phyloP scores from a whole-genome alignment of 2,113 vertebrate species.

The Rattus rattus region DNA sequence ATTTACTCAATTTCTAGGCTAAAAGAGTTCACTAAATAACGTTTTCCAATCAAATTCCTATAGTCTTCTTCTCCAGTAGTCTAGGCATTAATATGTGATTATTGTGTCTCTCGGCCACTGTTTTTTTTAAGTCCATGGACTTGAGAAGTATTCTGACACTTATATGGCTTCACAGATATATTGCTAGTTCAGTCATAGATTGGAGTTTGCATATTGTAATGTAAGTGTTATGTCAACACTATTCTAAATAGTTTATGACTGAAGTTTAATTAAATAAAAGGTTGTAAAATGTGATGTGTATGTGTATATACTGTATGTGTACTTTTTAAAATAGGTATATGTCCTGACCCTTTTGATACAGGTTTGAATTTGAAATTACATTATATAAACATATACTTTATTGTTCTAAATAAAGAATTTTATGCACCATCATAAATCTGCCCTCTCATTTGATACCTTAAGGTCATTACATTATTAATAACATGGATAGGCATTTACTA shows the following conservation, averaged over 20 bases:
- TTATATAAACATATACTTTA: constrained; percentile 91
- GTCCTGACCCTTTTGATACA: constrained; percentile 89
- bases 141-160: constrained; percentile 75
- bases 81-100: constrained; percentile 74
- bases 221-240: constrained; percentile 85
- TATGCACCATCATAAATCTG: constrained; percentile 85
- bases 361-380: constrained; percentile 90
- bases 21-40: constrained; percentile 65
- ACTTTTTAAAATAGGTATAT: constrained; percentile 88
- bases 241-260: constrained; percentile 85
- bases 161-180: constrained; percentile 82
- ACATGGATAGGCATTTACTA: not conserved
- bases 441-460: constrained; percentile 70
- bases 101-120: constrained; percentile 80
- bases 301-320: constrained; percentile 90
- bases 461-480: constrained; percentile 1
- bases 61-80: constrained; percentile 68
- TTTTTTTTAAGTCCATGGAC: constrained; percentile 62
- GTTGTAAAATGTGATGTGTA: constrained; percentile 89
- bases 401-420: constrained; percentile 93
- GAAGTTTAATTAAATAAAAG: constrained; percentile 85
- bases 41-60: constrained; percentile 71
- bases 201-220: constrained; percentile 83
- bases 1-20: constrained; percentile 79
- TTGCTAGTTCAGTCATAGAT: constrained; percentile 82